A percentile compares a stretch with the other conserved stretches of the same genome.
Evolutionary conservation across 1,140 invertebrate species (phyloP).

Genomic region (Pentalonia nigronervosa): DNA sequence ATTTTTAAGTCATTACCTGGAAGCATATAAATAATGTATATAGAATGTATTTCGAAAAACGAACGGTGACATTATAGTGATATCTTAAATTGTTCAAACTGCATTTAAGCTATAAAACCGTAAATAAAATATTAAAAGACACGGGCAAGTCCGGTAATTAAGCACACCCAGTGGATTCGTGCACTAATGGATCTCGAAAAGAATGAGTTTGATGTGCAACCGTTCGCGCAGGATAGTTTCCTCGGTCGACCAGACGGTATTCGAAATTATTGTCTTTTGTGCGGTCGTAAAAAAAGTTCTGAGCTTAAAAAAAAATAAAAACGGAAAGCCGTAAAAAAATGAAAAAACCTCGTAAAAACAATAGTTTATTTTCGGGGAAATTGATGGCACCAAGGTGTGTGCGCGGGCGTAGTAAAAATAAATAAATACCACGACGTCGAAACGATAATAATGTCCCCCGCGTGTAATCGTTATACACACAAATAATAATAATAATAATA

Average conservation of each 20-base stretch:
- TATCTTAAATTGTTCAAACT: background rate
- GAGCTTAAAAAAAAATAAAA: slow-evolving; percentile 35
- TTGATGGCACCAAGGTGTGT: background rate
- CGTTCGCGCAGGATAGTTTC: background rate
- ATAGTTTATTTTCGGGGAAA: background rate
- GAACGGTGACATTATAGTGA: background rate
- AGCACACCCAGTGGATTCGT: background rate
- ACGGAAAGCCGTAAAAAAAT: background rate
- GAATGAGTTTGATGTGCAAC: background rate
- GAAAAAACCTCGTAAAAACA: slow-evolving; percentile 34
- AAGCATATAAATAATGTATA: background rate
- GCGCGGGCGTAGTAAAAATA: background rate
- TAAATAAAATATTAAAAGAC: background rate
- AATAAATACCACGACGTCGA: background rate
- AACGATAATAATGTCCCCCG: background rate
- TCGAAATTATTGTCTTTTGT: slow-evolving; percentile 9
- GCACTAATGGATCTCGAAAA: background rate
- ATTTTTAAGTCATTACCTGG: background rate
- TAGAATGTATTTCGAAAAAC: background rate
- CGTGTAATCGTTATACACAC: background rate
- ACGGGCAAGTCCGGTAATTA: background rate
- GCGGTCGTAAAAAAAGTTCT: slow-evolving; percentile 26
- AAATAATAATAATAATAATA: background rate
- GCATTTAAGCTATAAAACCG: background rate
- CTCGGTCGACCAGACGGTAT: background rate